These are phyloP conservation scores for Mus pahari DNA, from an alignment of 2,113 vertebrate genomes.

Conservation along the genomic window DNA sequence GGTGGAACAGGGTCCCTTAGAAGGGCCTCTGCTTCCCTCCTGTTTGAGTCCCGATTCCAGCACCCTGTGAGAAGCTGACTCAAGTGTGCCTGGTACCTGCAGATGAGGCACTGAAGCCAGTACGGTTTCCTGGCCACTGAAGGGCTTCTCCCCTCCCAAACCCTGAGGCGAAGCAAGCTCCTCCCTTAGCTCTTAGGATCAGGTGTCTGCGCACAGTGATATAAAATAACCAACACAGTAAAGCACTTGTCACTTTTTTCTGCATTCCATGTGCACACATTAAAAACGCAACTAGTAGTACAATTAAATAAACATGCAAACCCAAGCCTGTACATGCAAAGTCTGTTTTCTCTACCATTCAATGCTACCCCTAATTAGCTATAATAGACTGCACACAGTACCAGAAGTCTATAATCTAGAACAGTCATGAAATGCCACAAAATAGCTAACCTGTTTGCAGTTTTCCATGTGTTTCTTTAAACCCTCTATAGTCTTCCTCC, in stretches of 20 bases:
- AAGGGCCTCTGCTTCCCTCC: neutral
- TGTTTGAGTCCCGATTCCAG: neutral
- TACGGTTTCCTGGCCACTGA: neutral
- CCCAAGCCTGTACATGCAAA: conserved; percentile 14
- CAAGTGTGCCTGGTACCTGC: neutral
- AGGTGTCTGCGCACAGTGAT: too few relatives aligned
- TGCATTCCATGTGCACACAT: conserved; percentile 1
- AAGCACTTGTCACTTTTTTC: neutral
- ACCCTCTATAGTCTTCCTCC: conserved; percentile 96
- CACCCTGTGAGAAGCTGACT: neutral
- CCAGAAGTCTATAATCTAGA: neutral
- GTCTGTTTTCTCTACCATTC: neutral
- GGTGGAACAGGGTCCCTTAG: neutral
- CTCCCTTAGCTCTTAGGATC: too few relatives aligned
- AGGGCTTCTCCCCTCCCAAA: neutral
- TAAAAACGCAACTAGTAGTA: conserved; percentile 12
- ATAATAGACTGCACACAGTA: neutral
- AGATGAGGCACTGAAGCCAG: neutral
- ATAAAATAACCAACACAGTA: neutral
- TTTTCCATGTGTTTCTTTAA: conserved; percentile 96
- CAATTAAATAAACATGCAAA: neutral
- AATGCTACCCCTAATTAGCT: neutral
- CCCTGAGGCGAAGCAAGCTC: neutral
- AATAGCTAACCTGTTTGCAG: conserved; percentile 91
- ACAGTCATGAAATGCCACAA: neutral